phyloP scores from a whole-genome alignment of 2,797 vertebrate genomes.

The Falco rusticolus region DNA sequence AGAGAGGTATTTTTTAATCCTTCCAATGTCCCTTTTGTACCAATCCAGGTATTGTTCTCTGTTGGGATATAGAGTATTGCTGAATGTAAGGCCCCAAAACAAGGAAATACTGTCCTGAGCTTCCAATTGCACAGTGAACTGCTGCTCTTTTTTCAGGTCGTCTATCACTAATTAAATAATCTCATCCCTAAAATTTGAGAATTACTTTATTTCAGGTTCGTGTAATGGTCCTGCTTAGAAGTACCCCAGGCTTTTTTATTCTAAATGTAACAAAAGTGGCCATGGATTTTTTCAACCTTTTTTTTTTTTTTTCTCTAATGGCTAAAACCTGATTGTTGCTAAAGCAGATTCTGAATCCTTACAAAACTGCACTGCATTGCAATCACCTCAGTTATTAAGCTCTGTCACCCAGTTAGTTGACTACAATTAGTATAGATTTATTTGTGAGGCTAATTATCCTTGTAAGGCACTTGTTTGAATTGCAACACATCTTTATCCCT shows the following conservation, averaged over 20 bases:
- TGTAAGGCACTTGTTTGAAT: neutral
- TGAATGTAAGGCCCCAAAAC: neutral
- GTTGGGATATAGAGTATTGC: neutral
- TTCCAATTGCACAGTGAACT: neutral
- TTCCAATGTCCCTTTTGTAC: neutral
- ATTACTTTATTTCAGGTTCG: neutral
- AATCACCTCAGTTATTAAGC: neutral
- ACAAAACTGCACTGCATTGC: neutral
- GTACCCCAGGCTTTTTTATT: neutral
- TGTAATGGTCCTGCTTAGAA: neutral
- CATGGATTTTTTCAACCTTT: neutral
- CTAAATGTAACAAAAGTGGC: neutral
- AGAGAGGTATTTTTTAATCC: neutral
- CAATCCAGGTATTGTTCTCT: neutral
- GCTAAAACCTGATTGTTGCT: neutral
- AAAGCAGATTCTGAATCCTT: neutral
- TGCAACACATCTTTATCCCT: neutral
- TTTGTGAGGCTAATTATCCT: neutral
- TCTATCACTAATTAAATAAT: neutral
- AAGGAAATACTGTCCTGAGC: neutral
- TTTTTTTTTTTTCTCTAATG: neutral
- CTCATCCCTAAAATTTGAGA: neutral
- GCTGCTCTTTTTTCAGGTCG: neutral
- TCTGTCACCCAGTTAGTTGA: neutral
- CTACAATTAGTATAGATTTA: neutral